Evolutionary conservation across 2,888 invertebrate genomes (phyloP).

Genomic region (Sinelater perroti): DNA sequence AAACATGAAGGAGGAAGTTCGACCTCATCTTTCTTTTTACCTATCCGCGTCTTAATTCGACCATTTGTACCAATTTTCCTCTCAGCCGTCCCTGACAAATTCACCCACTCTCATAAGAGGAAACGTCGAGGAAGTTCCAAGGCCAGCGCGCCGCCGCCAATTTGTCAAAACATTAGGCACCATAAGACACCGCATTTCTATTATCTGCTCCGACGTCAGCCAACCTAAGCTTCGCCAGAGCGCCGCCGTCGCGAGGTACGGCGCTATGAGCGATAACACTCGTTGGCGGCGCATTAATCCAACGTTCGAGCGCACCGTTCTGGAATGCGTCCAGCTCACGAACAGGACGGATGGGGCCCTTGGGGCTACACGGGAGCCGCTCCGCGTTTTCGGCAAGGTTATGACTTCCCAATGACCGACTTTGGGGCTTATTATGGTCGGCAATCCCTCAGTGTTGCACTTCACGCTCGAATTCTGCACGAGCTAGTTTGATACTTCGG

Average conservation of each 20-base stretch:
- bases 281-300: slow-evolving; percentile 17
- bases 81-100: not conserved
- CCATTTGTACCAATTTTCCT: slow-evolving; percentile 2
- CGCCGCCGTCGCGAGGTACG: slow-evolving; percentile 19
- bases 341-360: not conserved
- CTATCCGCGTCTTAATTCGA: not conserved
- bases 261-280: slow-evolving; percentile 20
- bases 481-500: not conserved
- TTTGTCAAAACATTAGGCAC: slow-evolving; percentile 8
- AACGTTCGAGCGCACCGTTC: not conserved
- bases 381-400: slow-evolving; percentile 13
- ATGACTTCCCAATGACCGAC: slow-evolving; percentile 15
- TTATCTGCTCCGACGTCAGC: too few relatives aligned
- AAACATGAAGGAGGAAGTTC: too few relatives aligned
- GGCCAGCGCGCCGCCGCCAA: not conserved
- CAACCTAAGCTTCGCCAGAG: slow-evolving; percentile 21
- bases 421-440: not conserved
- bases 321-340: slow-evolving; percentile 11
- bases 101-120: not conserved
- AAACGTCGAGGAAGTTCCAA: slow-evolving; percentile 3
- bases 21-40: too few relatives aligned
- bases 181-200: too few relatives aligned
- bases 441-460: slow-evolving; percentile 1
- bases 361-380: not conserved
- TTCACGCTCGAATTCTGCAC: not conserved